phyloP scores from a whole-genome alignment of 2,797 vertebrate species.

The Clarias pachynema region DNA sequence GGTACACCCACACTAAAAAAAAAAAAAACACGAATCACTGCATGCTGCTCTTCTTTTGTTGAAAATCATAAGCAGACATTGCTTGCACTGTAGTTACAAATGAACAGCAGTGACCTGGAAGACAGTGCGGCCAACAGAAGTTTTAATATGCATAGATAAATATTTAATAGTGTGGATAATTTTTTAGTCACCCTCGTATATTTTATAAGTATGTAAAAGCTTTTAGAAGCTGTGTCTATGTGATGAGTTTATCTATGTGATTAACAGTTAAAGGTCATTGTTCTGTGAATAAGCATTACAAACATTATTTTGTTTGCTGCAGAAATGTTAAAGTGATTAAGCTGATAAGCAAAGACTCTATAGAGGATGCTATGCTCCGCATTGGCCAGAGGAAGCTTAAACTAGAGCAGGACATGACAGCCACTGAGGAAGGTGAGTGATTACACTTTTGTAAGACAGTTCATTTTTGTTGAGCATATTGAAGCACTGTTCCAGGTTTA shows the following conservation, averaged over 20 bases:
- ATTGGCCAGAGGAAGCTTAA: slow-evolving; percentile 85
- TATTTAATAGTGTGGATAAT: too few relatives aligned
- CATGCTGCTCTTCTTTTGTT: too few relatives aligned
- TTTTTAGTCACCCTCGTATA: too few relatives aligned
- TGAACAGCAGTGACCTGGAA: too few relatives aligned
- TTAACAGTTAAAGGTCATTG: not conserved
- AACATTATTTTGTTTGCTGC: not conserved
- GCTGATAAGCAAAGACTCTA: slow-evolving; percentile 83
- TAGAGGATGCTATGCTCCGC: slow-evolving; percentile 87
- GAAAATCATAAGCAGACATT: too few relatives aligned
- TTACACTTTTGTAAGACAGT: not conserved
- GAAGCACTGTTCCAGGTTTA: not conserved
- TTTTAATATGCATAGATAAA: too few relatives aligned
- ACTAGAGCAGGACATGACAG: slow-evolving; percentile 86
- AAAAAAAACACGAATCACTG: too few relatives aligned
- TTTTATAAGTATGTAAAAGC: not conserved
- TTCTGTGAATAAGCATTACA: not conserved
- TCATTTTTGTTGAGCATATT: not conserved
- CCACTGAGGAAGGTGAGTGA: slow-evolving; percentile 75
- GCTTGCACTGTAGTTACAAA: too few relatives aligned
- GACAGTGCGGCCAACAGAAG: too few relatives aligned
- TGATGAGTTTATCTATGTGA: not conserved
- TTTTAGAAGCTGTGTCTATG: not conserved
- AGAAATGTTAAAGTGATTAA: slow-evolving; percentile 76
- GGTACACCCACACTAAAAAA: too few relatives aligned